Evolutionary conservation across 2,888 invertebrate genomes (phyloP).

Genomic region (Ectropis crepuscularia): DNA sequence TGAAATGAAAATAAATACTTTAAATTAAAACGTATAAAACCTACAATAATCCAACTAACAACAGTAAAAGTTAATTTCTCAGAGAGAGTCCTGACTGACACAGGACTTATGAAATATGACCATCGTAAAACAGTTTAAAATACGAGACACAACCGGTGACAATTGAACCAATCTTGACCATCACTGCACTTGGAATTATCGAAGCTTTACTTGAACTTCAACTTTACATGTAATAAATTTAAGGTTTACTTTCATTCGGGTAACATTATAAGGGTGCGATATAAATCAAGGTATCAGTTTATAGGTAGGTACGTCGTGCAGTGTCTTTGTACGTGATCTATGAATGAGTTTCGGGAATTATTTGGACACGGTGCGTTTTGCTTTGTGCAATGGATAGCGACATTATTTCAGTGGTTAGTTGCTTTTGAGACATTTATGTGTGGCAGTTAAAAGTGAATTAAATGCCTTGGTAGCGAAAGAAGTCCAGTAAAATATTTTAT

Average conservation of each 20-base stretch:
- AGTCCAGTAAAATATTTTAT: too few relatives aligned
- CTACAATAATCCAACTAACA: constrained; percentile 20
- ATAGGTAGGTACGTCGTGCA: constrained; percentile 59
- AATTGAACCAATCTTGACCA: constrained; percentile 70
- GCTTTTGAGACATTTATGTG: constrained; percentile 21
- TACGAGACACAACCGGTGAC: constrained; percentile 60
- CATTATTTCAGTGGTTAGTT: constrained; percentile 24
- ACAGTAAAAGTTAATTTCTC: constrained; percentile 54
- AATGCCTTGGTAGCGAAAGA: neutral
- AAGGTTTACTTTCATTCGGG: constrained; percentile 18
- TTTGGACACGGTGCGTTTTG: constrained; percentile 43
- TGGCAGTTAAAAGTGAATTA: neutral
- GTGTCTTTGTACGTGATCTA: constrained; percentile 66
- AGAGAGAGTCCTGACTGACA: constrained; percentile 48
- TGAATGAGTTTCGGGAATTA: constrained; percentile 74
- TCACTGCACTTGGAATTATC: constrained; percentile 55
- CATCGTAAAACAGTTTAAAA: constrained; percentile 72
- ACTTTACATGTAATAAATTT: constrained; percentile 31
- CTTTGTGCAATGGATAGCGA: constrained; percentile 38
- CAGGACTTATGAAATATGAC: constrained; percentile 66
- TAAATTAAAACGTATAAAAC: too few relatives aligned
- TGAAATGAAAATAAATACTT: too few relatives aligned
- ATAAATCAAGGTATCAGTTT: constrained; percentile 54
- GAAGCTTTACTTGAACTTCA: constrained; percentile 29
- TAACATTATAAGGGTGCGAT: constrained; percentile 33